Evolutionary conservation across 2,113 vertebrate genomes (phyloP), one percentile per base, ranked within the genome.

Genomic region (Colossoma macropomum): DNA sequence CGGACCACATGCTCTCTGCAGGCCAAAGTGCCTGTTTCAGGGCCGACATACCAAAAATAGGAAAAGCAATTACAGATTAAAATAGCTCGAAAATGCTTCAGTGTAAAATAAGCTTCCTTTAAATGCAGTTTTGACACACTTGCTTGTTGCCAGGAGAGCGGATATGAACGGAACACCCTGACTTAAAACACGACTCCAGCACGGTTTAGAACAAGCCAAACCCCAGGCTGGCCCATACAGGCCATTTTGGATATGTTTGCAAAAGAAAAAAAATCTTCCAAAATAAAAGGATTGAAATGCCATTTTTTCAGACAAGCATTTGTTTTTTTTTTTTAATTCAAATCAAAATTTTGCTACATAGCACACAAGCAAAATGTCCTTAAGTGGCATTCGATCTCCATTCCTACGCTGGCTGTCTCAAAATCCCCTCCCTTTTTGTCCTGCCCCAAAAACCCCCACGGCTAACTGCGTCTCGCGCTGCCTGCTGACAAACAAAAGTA

Each of bases 1-100:
- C 87, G 92, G 92, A 90, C 91, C 86, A 89, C 93, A 94, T 94
- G 93, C 93, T 90, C 92, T 90, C 88, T 86, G 90, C 92, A 91
- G 93, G 90, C 91, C 89, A 91, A 93, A 92, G 86, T 86, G 85
- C 86, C 81, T 82, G 83, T 87, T 77, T 84, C 82, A 28, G 82
- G 86, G 80, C 60, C 52, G 62, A 83, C 81, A 85, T 85, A 88
- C 87, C 88, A 56, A 86, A 83, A 86, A 85, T 54, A 81, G 79
- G 79, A 76, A 77, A 79, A 79, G 77, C 63, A 76, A 76, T 76
- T 28, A 54, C 16, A 66, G 34, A 45, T 81, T 8, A 69, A 69
- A 45, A n/a, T 41, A 23, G 68, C 68, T 28, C 21, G 16, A 54
- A 45, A 21, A 34, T 83, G 75, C 32, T 59, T 83, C 82, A 17